Base-by-base conservation (phyloP, 2,797 vertebrate species). In the Salmo trutta region DNA sequence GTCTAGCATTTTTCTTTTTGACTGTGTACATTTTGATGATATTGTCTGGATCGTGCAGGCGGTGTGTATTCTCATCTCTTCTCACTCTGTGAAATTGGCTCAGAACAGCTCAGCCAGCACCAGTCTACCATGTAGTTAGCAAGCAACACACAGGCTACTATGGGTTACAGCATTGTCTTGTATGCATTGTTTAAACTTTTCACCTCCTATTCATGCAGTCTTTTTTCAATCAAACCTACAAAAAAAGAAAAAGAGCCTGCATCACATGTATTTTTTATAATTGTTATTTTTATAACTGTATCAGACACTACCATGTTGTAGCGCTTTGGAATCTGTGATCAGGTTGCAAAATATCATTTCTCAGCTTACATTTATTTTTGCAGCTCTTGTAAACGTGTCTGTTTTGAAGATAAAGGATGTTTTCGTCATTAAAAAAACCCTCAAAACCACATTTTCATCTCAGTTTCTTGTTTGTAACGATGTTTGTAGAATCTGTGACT, bases 381-480 rank as follows among this genome's bases (percentile, higher is more conserved):
- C 71, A 83, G 75, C 77, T 79, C 16, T 82, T 74, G 84, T 91
- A 89, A 88, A 81, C 89, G 84, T 93, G 91, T 93, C 89, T 82
- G 88, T 81, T 92, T 93, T 80, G 88, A 92, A 89, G 88, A 85
- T 86, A 84, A 89, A 90, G 81, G 83, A 88, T 85, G 87, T 93
- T 94, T 93, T 93, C 87, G 85, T 90, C 91, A 94, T 93, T 93
- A 94, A 95, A 94, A 91, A 75, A 81, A 64, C 33, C 81, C 75
- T 74, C 87, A 91, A 89, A 81, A 70, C 72, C 77, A 71, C 81
- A 83, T 78, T 78, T 67, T 71, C n/a, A 73, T 33, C 81, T 81
- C 65, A 5, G 15, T 67, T 27, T 67, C 15, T 33, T 31, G 27
- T 67, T 67, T 33, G 12, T 29, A 66, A 66, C 15, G 10, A 47